These are phyloP conservation scores for Napeogenes sylphis DNA, from an alignment of 2,888 invertebrate species.

Conservation along the genomic window DNA sequence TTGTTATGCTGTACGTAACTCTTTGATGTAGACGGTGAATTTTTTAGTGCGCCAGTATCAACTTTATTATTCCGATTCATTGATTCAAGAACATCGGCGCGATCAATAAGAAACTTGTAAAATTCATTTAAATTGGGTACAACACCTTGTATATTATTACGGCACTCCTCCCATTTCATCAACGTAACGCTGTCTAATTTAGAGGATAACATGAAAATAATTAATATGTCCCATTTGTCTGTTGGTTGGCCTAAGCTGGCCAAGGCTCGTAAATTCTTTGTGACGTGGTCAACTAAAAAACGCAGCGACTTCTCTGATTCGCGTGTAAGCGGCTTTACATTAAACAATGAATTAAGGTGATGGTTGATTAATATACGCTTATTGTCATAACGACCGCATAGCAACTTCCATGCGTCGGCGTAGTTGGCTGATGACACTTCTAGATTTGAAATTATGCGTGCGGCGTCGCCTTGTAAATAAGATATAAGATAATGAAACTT, in stretches of 20 bases:
- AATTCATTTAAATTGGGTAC: constrained; percentile 26
- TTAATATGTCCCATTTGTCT: constrained; percentile 26
- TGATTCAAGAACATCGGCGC: not conserved
- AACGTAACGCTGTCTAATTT: constrained; percentile 27
- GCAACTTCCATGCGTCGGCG: constrained; percentile 22
- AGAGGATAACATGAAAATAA: constrained; percentile 25
- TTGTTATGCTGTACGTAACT: no score
- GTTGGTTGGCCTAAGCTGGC: constrained; percentile 27
- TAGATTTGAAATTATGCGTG: constrained; percentile 24
- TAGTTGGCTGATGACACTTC: constrained; percentile 26
- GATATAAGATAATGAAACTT: constrained; percentile 27
- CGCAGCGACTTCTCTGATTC: constrained; percentile 27
- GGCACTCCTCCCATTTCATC: constrained; percentile 5
- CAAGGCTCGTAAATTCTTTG: constrained; percentile 32
- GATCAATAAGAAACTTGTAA: constrained; percentile 14
- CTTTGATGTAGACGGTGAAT: not conserved
- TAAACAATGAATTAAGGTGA: constrained; percentile 23
- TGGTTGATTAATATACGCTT: constrained; percentile 26
- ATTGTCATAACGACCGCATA: constrained; percentile 26
- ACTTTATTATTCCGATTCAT: not conserved
- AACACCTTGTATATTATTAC: constrained; percentile 22
- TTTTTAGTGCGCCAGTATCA: not conserved
- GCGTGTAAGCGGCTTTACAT: constrained; percentile 14
- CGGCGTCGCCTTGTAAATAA: constrained; percentile 27
- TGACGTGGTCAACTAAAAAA: constrained; percentile 29